Percentiles rank a stretch among this genome's conserved stretches.
These are phyloP conservation scores for Pipra filicauda DNA, from an alignment of 2,113 vertebrate species.

Conservation along the genomic window DNA sequence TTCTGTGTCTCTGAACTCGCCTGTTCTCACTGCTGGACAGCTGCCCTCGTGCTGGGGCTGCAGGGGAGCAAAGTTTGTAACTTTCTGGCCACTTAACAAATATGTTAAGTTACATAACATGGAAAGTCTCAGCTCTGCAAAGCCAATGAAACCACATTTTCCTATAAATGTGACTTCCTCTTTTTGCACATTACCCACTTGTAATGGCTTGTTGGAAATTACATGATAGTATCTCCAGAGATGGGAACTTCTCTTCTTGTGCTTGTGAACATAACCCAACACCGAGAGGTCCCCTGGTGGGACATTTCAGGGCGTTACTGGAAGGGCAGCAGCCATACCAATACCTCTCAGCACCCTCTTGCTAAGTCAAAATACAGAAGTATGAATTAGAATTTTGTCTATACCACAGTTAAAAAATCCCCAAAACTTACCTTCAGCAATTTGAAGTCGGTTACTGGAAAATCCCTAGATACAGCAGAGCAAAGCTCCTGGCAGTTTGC, in stretches of 20 bases:
- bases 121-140: constrained; percentile 54
- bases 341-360: neutral
- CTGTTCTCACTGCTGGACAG: neutral
- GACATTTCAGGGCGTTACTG: neutral
- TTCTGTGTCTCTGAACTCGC: neutral
- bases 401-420: neutral
- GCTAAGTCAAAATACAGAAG: neutral
- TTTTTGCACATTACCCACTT: neutral
- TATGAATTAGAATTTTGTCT: neutral
- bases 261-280: neutral
- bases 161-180: constrained; percentile 32
- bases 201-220: neutral
- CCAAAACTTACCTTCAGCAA: neutral
- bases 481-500: neutral
- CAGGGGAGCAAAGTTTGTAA: neutral
- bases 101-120: constrained; percentile 2
- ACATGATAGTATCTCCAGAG: neutral
- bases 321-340: neutral
- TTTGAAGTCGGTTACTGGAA: neutral
- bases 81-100: neutral
- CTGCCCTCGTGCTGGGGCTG: neutral
- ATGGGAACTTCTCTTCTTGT: constrained; percentile 1
- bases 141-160: constrained; percentile 52
- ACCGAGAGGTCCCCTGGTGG: neutral
- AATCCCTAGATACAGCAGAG: neutral